Conservation (phyloP, 2,113 vertebrate genomes). For the Brienomyrus longianalis region DNA sequence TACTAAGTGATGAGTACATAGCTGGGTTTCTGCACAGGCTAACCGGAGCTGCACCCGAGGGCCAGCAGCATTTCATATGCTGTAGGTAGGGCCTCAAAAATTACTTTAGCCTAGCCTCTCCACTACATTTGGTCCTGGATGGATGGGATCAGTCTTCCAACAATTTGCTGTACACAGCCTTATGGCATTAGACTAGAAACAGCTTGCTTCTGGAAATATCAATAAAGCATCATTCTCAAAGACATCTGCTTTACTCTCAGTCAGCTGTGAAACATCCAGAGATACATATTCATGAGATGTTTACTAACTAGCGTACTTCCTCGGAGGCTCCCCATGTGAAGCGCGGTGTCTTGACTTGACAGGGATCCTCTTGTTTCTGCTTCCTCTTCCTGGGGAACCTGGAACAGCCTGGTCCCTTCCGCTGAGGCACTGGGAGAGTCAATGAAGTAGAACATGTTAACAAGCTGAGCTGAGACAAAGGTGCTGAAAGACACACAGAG, state of each 20-base stretch:
- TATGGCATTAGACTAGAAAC: not conserved
- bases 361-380: not conserved
- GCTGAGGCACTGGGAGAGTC: constrained; percentile 55
- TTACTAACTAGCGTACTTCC: not conserved
- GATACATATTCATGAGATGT: not conserved
- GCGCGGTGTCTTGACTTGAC: not conserved
- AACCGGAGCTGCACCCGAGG: not conserved
- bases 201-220: not conserved
- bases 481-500: constrained; percentile 54
- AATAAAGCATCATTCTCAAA: not conserved
- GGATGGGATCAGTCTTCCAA: not conserved
- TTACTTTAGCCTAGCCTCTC: not conserved
- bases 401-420: constrained; percentile 22
- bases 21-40: not conserved
- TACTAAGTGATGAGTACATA: not conserved
- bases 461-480: constrained; percentile 50
- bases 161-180: not conserved
- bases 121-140: not conserved
- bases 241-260: not conserved
- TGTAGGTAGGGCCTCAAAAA: not conserved
- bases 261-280: not conserved
- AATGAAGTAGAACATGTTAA: constrained; percentile 70
- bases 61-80: not conserved
- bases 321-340: not conserved
- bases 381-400: constrained; percentile 2